Base-by-base conservation (phyloP, 1,140 invertebrate genomes). In the Drosophila fuyamai region DNA sequence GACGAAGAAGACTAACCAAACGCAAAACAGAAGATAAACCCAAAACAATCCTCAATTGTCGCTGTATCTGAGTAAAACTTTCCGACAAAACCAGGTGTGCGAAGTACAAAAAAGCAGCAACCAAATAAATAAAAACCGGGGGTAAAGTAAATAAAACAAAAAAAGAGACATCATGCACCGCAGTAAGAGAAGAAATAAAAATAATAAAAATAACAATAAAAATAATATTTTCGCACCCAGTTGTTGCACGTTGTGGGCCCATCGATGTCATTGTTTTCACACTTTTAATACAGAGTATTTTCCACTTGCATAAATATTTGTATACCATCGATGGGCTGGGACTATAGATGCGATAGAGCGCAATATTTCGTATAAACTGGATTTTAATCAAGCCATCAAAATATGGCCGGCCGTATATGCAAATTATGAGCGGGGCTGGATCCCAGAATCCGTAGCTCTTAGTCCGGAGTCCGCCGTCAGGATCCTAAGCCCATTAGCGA, bases 141-240 rank as follows among this genome's bases (percentile, higher is more conserved):
- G 35, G 44, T 60, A 53, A 79, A 46, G 43, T 73, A 79, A 41
- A 61, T 48, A 23, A 58, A 58, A 65, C 60, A 35, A 32, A 32
- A 73, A 63, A 58, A 50, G 58, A 61, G 48, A 65, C 14, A 77
- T 43, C 27, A 77, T 29, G 41, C 74, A 76, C 43, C 56, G 35
- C 27, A 32, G 41, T 12, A 29, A 16, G 47, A 59, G 29, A 79
- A 38, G 62, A 58, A 61, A 48, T 67, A 67, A 35, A 54, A 55
- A 78, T 41, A 75, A 63, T 58, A 76, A 72, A 79, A 72, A 82
- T 51, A 53, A 36, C 77, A 65, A 76, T 68, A 68, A 51, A 76
- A 65, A 83, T 83, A 79, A 83, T 88, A 89, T 88, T 83, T 89
- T 74, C 56, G 60, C 66, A 47, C 41, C 47, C 66, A 72, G 55